A percentile compares a stretch with the other conserved stretches of the same genome.
These are phyloP conservation scores for Embiotoca jacksoni DNA, from an alignment of 2,113 vertebrate species.

Conservation along the genomic window DNA sequence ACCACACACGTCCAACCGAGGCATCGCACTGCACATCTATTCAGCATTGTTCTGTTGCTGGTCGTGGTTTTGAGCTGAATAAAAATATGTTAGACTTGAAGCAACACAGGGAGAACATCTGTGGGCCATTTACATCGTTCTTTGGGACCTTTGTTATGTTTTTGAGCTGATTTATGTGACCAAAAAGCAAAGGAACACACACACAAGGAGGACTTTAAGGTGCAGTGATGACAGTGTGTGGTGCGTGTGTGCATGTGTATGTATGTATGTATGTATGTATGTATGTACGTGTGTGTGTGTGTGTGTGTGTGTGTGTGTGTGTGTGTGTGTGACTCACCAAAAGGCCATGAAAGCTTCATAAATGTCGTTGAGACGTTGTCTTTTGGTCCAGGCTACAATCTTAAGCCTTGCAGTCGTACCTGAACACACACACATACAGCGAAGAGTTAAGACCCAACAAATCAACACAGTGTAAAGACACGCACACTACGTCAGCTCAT, in stretches of 20 bases:
- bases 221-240: background rate
- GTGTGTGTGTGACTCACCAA: constrained; percentile 69
- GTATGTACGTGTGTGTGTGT: background rate
- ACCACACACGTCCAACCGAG: background rate
- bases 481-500: background rate
- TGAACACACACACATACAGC: constrained; percentile 36
- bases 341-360: constrained; percentile 79
- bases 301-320: background rate
- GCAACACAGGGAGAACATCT: constrained; percentile 3
- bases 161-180: constrained; percentile 14
- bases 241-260: background rate
- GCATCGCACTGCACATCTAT: background rate
- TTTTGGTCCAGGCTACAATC: constrained; percentile 62
- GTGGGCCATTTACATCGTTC: constrained; percentile 28
- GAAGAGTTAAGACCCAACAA: background rate
- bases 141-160: constrained; percentile 9
- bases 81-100: constrained; percentile 25
- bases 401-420: constrained; percentile 51
- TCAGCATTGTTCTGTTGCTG: background rate
- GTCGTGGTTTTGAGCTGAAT: constrained; percentile 22
- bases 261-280: background rate
- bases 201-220: background rate
- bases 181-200: background rate
- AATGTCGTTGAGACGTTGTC: constrained; percentile 65
- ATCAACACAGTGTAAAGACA: background rate